phyloP scores from a whole-genome alignment of 35 echinoderm and acorn worm genomes.

The Lytechinus variegatus region DNA sequence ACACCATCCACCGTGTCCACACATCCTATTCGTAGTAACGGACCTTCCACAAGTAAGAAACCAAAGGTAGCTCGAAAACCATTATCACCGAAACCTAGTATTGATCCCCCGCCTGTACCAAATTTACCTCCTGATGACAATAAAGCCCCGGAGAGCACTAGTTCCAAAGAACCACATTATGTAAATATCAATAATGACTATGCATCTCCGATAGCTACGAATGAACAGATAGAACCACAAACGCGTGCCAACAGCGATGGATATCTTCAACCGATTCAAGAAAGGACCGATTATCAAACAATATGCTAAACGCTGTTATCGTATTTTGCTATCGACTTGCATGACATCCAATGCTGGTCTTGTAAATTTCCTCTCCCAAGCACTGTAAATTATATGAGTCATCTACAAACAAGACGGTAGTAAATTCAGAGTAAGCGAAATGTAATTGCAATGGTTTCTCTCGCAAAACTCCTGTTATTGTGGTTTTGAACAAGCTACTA shows the following conservation, averaged over 20 bases:
- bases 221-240: neutral
- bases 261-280: constrained; percentile 12
- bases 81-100: neutral
- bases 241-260: neutral
- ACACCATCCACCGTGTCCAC: neutral
- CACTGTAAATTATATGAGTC: no score
- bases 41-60: constrained; percentile 23
- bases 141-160: neutral
- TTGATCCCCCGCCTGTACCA: neutral
- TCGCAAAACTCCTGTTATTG: no score
- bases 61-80: constrained; percentile 23
- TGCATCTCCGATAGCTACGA: constrained; percentile 7
- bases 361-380: no score
- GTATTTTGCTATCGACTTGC: no score
- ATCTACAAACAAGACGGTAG: no score
- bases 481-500: no score
- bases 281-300: constrained; percentile 11
- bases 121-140: neutral
- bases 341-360: no score
- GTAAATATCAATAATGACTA: constrained; percentile 38
- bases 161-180: neutral
- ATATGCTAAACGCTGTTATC: neutral
- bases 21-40: neutral
- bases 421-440: no score
- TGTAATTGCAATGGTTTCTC: no score